Base-by-base conservation (phyloP, 2,113 vertebrate genomes). In the Myrmecobius fasciatus region DNA sequence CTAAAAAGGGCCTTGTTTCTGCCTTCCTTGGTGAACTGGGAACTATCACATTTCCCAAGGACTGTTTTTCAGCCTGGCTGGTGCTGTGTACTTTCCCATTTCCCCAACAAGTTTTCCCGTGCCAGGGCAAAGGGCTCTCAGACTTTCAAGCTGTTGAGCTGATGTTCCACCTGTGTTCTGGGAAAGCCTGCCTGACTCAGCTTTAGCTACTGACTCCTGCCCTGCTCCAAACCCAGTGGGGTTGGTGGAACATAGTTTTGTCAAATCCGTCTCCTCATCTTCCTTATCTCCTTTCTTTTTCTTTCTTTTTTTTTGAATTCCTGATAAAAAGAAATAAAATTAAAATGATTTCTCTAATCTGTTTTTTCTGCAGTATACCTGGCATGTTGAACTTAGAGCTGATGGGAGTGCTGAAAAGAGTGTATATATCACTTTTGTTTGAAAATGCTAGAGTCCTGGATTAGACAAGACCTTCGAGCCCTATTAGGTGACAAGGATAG, bases 1-100 rank as follows among this genome's bases (percentile, higher is more conserved):
- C 95, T 98, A 97, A 98, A 98, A 93, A 97, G 97, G 97, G 92
- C 92, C 36, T 93, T 52, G 75, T 94, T 97, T 97, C 97, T 93
- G 95, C 92, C 95, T 98, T 96, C 95, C 96, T 97, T 95, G 94
- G 98, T 98, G 96, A 98, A 54, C 95, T 91, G 97, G 98, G 97
- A 67, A 94, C 96, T 89, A 89, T 96, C 96, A 97, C 95, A 94
- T 96, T 97, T 98, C 96, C 1, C 1, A 89, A 92, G 91, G 94
- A 97, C 89, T 52, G 14, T 91, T 91, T 93, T 90, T 95, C 53
- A 94, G 90, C 48, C 94, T 92, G 93, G 88, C 49, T 0, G 52
- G 54, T 93, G 75, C 89, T 0, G 11, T 3, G 12, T 31, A 56
- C 9, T 91, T 54, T 67, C 49, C 22, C 0, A 0, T 48, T 97